phyloP scores from a whole-genome alignment of 2,888 invertebrate species.

The Meganola albula region DNA sequence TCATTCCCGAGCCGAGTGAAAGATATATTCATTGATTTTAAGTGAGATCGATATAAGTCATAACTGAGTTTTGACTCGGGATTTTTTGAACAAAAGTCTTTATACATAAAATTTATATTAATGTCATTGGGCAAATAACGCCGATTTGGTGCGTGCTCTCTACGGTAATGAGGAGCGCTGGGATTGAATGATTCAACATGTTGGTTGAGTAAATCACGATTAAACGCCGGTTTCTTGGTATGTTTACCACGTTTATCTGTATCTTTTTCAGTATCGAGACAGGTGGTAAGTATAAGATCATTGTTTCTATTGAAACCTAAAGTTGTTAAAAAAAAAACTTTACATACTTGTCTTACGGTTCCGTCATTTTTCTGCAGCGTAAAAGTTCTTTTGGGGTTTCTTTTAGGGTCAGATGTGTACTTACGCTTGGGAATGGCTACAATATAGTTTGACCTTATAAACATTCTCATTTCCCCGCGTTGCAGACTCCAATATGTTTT shows the following conservation, averaged over 20 bases:
- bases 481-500: constrained; percentile 6
- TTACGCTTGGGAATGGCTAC: constrained; percentile 9
- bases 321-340: constrained; percentile 10
- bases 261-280: constrained; percentile 1
- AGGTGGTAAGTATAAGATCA: neutral
- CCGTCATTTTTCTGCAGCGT: constrained; percentile 3
- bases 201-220: constrained; percentile 4
- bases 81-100: constrained; percentile 5
- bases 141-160: constrained; percentile 6
- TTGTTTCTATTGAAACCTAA: constrained; percentile 8
- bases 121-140: constrained; percentile 7
- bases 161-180: constrained; percentile 4
- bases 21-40: constrained; percentile 12
- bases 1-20: constrained; percentile 9
- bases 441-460: constrained; percentile 2
- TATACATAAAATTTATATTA: constrained; percentile 3
- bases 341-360: constrained; percentile 5
- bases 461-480: constrained; percentile 5
- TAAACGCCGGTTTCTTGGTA: constrained; percentile 4
- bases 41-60: constrained; percentile 7
- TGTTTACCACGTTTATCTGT: constrained; percentile 6
- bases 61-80: constrained; percentile 7
- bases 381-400: constrained; percentile 7
- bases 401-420: constrained; percentile 7
- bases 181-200: constrained; percentile 8